phyloP scores from a whole-genome alignment of 2,888 invertebrate genomes.

The Campoplex nolae region DNA sequence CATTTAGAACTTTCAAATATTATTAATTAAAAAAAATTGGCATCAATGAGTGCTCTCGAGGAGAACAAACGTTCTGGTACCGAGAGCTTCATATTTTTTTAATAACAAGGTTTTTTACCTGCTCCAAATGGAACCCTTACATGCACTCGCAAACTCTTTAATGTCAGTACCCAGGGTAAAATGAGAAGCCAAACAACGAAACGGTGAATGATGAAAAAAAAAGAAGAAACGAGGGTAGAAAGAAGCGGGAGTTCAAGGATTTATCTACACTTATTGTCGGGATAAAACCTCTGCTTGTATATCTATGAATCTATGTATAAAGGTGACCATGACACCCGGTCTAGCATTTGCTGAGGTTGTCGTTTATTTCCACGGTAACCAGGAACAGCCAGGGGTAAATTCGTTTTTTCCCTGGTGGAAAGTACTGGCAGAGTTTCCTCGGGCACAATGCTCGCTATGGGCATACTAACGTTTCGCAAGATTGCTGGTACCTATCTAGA shows the following conservation, averaged over 20 bases:
- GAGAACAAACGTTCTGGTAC: not conserved
- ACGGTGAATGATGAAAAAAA: not conserved
- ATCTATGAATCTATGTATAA: constrained; percentile 35
- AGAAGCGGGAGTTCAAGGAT: constrained; percentile 48
- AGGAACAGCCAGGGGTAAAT: constrained; percentile 36
- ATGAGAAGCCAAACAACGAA: constrained; percentile 50
- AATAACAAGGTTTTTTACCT: not conserved
- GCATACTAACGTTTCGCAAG: constrained; percentile 23
- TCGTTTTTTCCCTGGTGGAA: constrained; percentile 3
- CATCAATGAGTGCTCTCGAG: not conserved
- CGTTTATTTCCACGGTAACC: constrained; percentile 57
- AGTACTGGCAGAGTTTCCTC: constrained; percentile 31
- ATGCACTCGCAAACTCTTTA: constrained; percentile 22
- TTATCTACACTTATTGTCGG: constrained; percentile 52
- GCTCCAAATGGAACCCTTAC: not conserved
- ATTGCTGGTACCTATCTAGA: constrained; percentile 47
- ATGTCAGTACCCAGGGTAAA: constrained; percentile 41
- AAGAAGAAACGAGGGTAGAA: constrained; percentile 22
- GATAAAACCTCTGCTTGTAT: constrained; percentile 14
- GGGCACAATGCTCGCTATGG: constrained; percentile 35
- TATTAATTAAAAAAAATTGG: not conserved
- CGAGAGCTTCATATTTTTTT: not conserved
- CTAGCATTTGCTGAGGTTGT: constrained; percentile 48
- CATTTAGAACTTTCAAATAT: not conserved
- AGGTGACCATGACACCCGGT: constrained; percentile 26